phyloP scores from a whole-genome alignment of 2,797 vertebrate genomes.

The Cossypha polioptera region DNA sequence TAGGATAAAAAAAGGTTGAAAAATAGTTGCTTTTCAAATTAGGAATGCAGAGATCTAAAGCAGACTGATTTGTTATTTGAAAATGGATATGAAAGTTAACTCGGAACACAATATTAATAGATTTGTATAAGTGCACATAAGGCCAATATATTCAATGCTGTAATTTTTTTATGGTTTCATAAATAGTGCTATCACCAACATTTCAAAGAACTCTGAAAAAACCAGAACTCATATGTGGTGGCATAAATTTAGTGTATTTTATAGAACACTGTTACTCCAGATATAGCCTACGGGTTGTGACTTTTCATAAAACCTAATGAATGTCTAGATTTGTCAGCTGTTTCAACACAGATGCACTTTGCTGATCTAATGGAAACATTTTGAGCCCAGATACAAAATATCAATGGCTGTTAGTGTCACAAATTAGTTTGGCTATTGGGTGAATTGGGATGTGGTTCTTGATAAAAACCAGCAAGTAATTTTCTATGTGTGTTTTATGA shows the following conservation, averaged over 20 bases:
- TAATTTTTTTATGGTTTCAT: conserved; percentile 69
- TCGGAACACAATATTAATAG: conserved; percentile 57
- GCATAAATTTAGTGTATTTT: conserved; percentile 69
- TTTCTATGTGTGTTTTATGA: conserved; percentile 41
- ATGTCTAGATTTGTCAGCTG: conserved; percentile 77
- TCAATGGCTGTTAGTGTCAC: conserved; percentile 74
- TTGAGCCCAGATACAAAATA: conserved; percentile 73
- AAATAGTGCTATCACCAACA: conserved; percentile 71
- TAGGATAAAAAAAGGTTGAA: not conserved
- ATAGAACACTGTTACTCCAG: conserved; percentile 64
- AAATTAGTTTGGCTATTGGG: conserved; percentile 69
- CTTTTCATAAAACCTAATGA: conserved; percentile 78
- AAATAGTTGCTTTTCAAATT: conserved; percentile 22
- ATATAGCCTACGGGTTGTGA: conserved; percentile 68
- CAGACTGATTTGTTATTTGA: conserved; percentile 21
- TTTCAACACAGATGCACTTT: conserved; percentile 75
- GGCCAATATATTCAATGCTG: conserved; percentile 64
- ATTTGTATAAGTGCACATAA: conserved; percentile 58
- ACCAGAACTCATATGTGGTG: conserved; percentile 46
- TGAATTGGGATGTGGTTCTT: conserved; percentile 66
- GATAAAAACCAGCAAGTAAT: conserved; percentile 66
- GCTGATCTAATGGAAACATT: conserved; percentile 73
- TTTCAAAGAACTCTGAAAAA: conserved; percentile 65
- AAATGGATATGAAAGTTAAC: not conserved
- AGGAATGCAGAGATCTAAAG: not conserved